Evolutionary conservation across 2,113 vertebrate species (phyloP).

Genomic region (Elanoides forficatus): DNA sequence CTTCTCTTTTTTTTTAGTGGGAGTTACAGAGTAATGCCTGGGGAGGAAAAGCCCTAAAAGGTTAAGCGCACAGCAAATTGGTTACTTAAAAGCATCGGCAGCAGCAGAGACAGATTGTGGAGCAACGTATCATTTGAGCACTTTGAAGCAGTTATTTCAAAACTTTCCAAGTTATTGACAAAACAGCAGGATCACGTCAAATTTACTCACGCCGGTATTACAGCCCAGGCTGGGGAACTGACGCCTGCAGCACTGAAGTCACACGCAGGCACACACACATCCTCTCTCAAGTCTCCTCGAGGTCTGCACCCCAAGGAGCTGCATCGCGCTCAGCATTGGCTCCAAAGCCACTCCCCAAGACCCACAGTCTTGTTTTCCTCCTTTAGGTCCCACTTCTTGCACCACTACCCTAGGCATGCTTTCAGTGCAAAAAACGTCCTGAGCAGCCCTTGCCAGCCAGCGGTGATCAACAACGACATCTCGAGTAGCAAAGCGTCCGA

Average conservation of each 20-base stretch:
- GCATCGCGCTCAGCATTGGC: fast-evolving
- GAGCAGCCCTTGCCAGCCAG: background rate
- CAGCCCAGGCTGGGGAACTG: background rate
- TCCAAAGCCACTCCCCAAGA: background rate
- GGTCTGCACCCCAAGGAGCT: background rate
- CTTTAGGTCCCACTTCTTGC: background rate
- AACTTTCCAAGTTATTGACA: conserved; percentile 17
- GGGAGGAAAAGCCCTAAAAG: background rate
- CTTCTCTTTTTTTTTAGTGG: background rate
- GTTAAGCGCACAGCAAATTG: background rate
- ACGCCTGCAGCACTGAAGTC: fast-evolving
- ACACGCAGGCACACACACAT: fast-evolving
- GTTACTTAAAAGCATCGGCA: background rate
- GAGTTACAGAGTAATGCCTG: background rate
- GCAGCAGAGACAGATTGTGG: background rate
- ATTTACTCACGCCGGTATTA: background rate
- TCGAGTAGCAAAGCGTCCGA: background rate
- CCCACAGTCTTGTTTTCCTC: background rate
- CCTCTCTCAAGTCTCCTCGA: background rate
- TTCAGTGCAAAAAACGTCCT: background rate
- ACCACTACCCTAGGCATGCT: fast-evolving
- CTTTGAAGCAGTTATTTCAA: background rate
- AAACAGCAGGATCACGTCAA: background rate
- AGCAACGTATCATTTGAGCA: background rate
- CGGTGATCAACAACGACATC: background rate